phyloP scores from a whole-genome alignment of 1,140 invertebrate species.

The Uloborus diversus region DNA sequence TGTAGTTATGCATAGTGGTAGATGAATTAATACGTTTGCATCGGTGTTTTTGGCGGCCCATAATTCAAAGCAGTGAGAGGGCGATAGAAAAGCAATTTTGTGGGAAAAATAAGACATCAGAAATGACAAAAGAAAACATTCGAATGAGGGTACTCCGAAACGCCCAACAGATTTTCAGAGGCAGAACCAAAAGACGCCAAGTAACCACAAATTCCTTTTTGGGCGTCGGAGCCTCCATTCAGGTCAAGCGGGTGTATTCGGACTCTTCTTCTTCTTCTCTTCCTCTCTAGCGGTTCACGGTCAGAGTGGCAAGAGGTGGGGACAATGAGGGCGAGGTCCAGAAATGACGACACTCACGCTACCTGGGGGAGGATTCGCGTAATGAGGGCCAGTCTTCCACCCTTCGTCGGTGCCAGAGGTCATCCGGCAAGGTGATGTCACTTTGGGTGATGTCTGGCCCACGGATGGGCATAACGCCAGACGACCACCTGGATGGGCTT shows the following conservation, averaged over 20 bases:
- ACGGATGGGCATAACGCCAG: slow-evolving; percentile 18
- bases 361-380: not conserved
- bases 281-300: too few relatives aligned
- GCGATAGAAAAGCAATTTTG: too few relatives aligned
- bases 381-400: slow-evolving; percentile 46
- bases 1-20: too few relatives aligned
- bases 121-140: too few relatives aligned
- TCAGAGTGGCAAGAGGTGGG: slow-evolving; percentile 36
- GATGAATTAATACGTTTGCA: too few relatives aligned
- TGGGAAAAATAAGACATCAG: too few relatives aligned
- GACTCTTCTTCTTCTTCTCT: too few relatives aligned
- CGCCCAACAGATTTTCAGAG: too few relatives aligned
- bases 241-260: slow-evolving; percentile 41
- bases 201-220: slow-evolving; percentile 4
- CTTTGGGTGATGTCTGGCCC: slow-evolving; percentile 2
- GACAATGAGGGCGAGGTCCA: slow-evolving; percentile 22
- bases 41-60: too few relatives aligned
- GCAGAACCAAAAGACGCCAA: too few relatives aligned
- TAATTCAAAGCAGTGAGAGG: too few relatives aligned
- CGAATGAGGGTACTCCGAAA: too few relatives aligned
- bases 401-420: slow-evolving; percentile 26
- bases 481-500: not conserved
- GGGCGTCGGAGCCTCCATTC: slow-evolving; percentile 26
- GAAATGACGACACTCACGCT: not conserved
- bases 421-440: slow-evolving; percentile 24